Conservation (phyloP, 2,113 vertebrate species). For the Bettongia penicillata region DNA sequence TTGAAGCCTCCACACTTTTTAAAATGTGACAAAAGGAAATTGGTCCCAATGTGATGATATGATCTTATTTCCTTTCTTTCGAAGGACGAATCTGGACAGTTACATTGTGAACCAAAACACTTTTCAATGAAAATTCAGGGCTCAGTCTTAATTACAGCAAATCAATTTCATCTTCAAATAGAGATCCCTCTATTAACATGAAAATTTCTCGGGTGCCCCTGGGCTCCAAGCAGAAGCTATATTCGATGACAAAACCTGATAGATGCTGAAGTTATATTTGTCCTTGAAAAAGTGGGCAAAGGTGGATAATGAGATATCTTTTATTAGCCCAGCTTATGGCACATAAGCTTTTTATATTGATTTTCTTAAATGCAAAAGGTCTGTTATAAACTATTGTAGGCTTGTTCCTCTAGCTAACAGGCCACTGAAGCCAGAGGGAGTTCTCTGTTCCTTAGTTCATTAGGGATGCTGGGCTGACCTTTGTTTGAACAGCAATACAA, state of each 20-base stretch:
- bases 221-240: conserved; percentile 36
- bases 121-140: conserved; percentile 69
- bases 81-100: conserved; percentile 63
- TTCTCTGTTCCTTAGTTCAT: conserved; percentile 2
- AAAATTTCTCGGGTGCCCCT: conserved; percentile 46
- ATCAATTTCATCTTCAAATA: conserved; percentile 72
- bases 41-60: conserved; percentile 74
- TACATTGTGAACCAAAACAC: conserved; percentile 39
- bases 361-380: conserved; percentile 32
- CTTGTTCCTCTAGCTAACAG: neutral
- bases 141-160: conserved; percentile 47
- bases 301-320: conserved; percentile 12
- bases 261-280: neutral
- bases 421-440: neutral
- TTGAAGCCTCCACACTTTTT: conserved; percentile 72
- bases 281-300: conserved; percentile 49
- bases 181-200: conserved; percentile 57
- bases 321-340: neutral
- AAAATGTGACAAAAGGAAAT: conserved; percentile 75
- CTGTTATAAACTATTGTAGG: neutral
- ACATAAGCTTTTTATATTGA: neutral
- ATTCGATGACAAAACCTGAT: conserved; percentile 27
- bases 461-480: neutral
- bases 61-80: conserved; percentile 67
- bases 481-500: conserved; percentile 17